These are phyloP conservation scores for Macrosiphum euphorbiae DNA, from an alignment of 2,888 invertebrate genomes.

Conservation along the genomic window DNA sequence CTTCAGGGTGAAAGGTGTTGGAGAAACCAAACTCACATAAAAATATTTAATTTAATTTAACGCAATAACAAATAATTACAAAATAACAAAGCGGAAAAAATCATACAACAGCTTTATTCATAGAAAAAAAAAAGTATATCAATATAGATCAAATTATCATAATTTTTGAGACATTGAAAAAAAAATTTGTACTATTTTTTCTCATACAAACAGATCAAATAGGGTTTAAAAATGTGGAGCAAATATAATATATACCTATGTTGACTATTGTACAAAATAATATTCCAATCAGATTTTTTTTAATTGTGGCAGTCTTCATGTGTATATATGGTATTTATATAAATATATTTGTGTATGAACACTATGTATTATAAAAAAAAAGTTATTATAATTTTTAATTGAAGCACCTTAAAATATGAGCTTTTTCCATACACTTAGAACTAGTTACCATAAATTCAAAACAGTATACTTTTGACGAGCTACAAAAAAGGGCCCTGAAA, in stretches of 20 bases:
- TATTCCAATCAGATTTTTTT: constrained; percentile 5
- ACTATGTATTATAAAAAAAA: constrained; percentile 27
- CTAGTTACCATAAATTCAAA: constrained; percentile 57
- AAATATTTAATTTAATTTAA: constrained; percentile 10
- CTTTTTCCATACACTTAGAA: constrained; percentile 56
- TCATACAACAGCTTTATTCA: neutral
- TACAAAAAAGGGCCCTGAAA: constrained; percentile 40
- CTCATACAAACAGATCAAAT: constrained; percentile 35
- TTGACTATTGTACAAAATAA: constrained; percentile 50
- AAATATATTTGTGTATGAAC: constrained; percentile 18
- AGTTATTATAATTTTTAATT: constrained; percentile 34
- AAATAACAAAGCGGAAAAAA: constrained; percentile 30
- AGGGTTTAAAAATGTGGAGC: constrained; percentile 31
- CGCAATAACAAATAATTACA: constrained; percentile 38
- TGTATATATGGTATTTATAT: constrained; percentile 5
- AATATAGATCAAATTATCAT: neutral
- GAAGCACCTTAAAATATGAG: constrained; percentile 63
- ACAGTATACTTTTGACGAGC: constrained; percentile 38
- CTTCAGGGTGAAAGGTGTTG: constrained; percentile 12
- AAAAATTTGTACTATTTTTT: constrained; percentile 39
- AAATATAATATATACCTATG: constrained; percentile 3
- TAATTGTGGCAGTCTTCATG: constrained; percentile 44
- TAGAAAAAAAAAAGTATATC: constrained; percentile 19
- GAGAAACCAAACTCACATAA: neutral
- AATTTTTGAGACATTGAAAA: neutral